These are phyloP conservation scores for Nesidiocoris tenuis DNA, from an alignment of 2,888 invertebrate genomes.

Conservation along the genomic window DNA sequence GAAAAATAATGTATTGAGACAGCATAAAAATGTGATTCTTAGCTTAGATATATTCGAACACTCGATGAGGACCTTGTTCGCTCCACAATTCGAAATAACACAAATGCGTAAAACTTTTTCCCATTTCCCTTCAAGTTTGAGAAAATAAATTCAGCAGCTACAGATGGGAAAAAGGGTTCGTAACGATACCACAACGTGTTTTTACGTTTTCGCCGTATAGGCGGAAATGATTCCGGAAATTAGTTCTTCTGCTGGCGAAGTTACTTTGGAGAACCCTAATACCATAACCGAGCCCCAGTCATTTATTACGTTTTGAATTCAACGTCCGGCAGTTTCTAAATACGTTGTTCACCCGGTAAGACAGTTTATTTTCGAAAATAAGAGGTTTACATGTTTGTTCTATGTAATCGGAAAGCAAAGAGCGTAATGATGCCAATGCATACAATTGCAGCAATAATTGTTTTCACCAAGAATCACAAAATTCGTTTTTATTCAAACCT, in stretches of 20 bases:
- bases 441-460: too few species aligned
- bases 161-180: not conserved
- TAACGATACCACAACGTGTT: not conserved
- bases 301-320: not conserved
- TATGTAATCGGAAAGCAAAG: too few species aligned
- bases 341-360: not conserved
- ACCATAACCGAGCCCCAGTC: not conserved
- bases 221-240: conserved; percentile 40
- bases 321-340: not conserved
- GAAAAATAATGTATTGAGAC: too few species aligned
- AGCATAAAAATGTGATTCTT: too few species aligned
- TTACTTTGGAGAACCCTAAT: not conserved
- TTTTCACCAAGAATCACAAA: too few species aligned
- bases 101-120: not conserved
- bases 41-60: too few species aligned
- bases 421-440: too few species aligned
- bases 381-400: not conserved
- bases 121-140: not conserved
- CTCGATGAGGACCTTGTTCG: too few species aligned
- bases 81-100: too few species aligned
- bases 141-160: not conserved
- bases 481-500: too few species aligned
- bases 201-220: not conserved
- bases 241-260: conserved; percentile 28
- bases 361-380: not conserved